Base-by-base conservation (phyloP, 2,888 invertebrate genomes). In the Hyles lineata region DNA sequence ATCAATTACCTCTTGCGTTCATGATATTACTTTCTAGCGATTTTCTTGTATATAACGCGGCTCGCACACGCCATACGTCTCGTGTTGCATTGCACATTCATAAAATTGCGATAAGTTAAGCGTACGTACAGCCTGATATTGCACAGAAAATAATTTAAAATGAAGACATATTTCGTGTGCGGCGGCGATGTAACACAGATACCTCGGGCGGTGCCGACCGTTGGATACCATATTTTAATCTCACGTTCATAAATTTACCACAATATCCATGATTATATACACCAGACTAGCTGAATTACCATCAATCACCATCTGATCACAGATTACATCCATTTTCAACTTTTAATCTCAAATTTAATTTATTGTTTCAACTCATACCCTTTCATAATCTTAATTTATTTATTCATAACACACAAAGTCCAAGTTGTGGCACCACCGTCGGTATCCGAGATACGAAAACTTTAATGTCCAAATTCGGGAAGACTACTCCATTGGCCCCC, bases 401-500 rank as follows among this genome's bases (percentile, higher is more conserved):
- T 35, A 35, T 35, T 43, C 43, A 43, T 11, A 2, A 11, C 4
- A 43, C 43, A 43, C 43, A 8, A 8, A 35, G 11, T 43, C 43
- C 55, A 15, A 67, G 19, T 17, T 6, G 21, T 50, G 23, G 43
- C 50, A 43, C 23, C 17, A 15, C 17, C 15, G 2, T 15, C 43
- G 50, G 43, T 50, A 67, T 67, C 67, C 43, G 67, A 23, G 63
- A 21, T 58, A 73, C 32, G 60, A 74, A 73, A 43, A 77, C 4
- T n/a, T 32, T 58, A 52, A 21, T 76, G 71, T 76, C 73, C 74
- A 81, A 81, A 84, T 83, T 85, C 79, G 86, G 89, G 88, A 89
- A 90, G 88, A 91, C 91, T 86, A 85, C 78, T 78, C 76, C 76
- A 84, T 90, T 90, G 90, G 90, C 88, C 87, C 90, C 87, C 89